These are phyloP conservation scores for Sebastes matsubarae DNA, from an alignment of 2,797 vertebrate species.

Conservation along the genomic window DNA sequence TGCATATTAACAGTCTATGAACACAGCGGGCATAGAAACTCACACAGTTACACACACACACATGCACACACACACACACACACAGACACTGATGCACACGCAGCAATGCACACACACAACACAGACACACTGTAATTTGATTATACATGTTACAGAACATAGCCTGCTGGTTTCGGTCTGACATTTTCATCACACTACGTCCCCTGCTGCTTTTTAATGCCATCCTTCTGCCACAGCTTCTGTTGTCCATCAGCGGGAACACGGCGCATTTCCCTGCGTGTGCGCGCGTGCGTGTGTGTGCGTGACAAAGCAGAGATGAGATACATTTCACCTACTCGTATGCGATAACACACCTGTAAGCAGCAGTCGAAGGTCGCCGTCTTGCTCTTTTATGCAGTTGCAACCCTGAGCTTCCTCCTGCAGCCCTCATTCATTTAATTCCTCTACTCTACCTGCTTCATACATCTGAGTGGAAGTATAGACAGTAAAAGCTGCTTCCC, in stretches of 20 bases:
- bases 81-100: background rate
- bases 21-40: background rate
- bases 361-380: background rate
- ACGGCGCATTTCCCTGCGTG: constrained; percentile 23
- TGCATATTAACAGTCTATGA: background rate
- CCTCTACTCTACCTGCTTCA: background rate
- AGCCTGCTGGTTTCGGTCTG: constrained; percentile 65
- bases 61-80: background rate
- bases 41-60: background rate
- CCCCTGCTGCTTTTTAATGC: constrained; percentile 71
- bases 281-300: background rate
- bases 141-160: constrained; percentile 62
- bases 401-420: background rate
- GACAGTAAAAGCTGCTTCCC: background rate
- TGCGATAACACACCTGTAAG: background rate
- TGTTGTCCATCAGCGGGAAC: constrained; percentile 65
- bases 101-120: background rate
- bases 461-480: background rate
- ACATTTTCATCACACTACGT: constrained; percentile 69
- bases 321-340: background rate
- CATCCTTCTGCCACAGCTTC: constrained; percentile 71
- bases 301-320: background rate
- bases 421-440: background rate
- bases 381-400: background rate
- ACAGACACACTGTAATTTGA: constrained; percentile 48